phyloP scores from a whole-genome alignment of 2,888 invertebrate genomes.

The Mongoloraphidia duomilia region DNA sequence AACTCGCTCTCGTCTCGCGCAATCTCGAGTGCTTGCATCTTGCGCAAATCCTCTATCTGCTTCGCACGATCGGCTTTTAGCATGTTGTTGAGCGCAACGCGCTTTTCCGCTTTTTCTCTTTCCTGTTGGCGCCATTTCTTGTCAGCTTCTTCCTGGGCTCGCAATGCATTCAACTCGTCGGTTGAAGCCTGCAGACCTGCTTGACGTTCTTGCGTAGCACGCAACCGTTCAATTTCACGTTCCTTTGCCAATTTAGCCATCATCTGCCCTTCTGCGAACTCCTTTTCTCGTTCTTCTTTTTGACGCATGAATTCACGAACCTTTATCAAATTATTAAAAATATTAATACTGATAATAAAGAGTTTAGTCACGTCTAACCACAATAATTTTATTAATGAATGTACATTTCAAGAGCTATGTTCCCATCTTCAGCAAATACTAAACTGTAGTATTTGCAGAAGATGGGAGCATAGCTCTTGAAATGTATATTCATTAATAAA shows the following conservation, averaged over 20 bases:
- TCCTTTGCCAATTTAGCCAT: conserved; percentile 44
- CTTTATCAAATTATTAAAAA: conserved; percentile 16
- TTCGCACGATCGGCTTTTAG: conserved; percentile 31
- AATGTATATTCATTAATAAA: too few species aligned
- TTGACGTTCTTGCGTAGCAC: conserved; percentile 37
- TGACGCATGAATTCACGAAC: conserved; percentile 45
- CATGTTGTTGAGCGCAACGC: conserved; percentile 34
- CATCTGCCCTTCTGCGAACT: conserved; percentile 36
- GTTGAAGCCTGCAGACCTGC: conserved; percentile 32
- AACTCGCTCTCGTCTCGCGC: conserved; percentile 48
- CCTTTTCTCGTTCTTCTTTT: conserved; percentile 45
- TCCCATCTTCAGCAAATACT: too few species aligned
- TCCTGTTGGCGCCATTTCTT: conserved; percentile 53
- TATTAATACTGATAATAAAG: too few species aligned
- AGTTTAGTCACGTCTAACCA: too few species aligned
- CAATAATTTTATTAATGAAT: too few species aligned
- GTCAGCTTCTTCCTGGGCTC: conserved; percentile 46
- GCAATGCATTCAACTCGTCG: conserved; percentile 36
- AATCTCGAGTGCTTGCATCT: conserved; percentile 49
- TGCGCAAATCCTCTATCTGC: conserved; percentile 37
- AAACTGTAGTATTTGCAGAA: too few species aligned
- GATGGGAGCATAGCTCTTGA: too few species aligned
- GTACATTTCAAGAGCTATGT: too few species aligned
- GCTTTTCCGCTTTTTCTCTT: conserved; percentile 41
- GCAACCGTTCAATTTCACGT: conserved; percentile 37